Base-by-base conservation (phyloP, 1,140 invertebrate genomes). In the Nomia melanderi region DNA sequence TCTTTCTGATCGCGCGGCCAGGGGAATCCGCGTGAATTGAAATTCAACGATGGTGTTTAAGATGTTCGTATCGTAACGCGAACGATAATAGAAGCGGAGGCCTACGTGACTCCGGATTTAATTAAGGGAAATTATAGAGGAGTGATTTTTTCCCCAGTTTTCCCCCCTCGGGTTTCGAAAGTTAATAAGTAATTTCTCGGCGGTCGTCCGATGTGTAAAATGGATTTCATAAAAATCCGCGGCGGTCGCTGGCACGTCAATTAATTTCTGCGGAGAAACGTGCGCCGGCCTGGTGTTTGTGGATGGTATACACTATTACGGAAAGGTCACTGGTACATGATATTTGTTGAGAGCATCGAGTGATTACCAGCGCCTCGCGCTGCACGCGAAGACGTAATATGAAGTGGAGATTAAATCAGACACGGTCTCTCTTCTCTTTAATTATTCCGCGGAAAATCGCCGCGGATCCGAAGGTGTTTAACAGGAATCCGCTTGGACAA, bases 251-350 rank as follows among this genome's bases (percentile, higher is more conserved):
- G 53, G 27, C 53, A 64, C 31, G 57, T 73, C 67, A 75, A 81
- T 82, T 81, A 82, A 70, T 69, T 65, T 53, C 36, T 57, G 62
- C 6, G 39, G 17, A 44, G 60, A 56, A 67, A 71, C 53, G 53
- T 39, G 56, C 47, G 53, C n/a, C 23, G 14, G 71, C 31, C 66
- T 60, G n/a, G n/a, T 60, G 9, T 53, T 31, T n/a, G 29, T 53
- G 41, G 56, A 77, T 53, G 74, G 41, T 54, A 44, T 44, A 47
- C 60, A 36, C 62, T 53, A 53, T 39, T 69, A 64, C 54, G 60
- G 65, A 76, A 81, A 82, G 78, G 64, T 75, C 73, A 75, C 36
- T 75, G 31, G 64, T 75, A 57, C 72, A 75, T 75, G 64, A 75
- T 75, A 75, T 75, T 75, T 75, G 64, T 75, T 59, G 54, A 59